Percentiles rank a stretch among this genome's conserved stretches.
Evolutionary conservation across 2,113 vertebrate species (phyloP).

Genomic region (Cettia cetti): DNA sequence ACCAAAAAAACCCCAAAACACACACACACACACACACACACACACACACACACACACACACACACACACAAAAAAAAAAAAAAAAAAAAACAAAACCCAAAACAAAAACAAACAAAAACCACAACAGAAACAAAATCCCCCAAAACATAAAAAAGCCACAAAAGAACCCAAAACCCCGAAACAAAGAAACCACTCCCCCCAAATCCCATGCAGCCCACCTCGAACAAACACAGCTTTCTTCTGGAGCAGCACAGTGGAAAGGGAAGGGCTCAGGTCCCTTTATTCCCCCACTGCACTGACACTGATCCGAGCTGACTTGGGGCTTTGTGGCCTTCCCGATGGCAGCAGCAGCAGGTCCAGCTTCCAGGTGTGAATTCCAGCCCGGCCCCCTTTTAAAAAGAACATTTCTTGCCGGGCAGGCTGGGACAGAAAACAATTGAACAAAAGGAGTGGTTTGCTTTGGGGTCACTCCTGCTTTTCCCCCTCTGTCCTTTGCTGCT

Average conservation of each 20-base stretch:
- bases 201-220: constrained; percentile 5
- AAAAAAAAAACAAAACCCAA: neutral
- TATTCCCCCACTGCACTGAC: neutral
- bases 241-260: constrained; percentile 34
- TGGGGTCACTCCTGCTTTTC: neutral
- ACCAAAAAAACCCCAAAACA: neutral
- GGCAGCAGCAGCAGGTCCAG: constrained; percentile 9
- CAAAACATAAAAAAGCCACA: neutral
- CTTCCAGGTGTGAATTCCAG: constrained; percentile 48
- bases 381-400: neutral
- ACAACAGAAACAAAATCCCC: neutral
- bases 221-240: constrained; percentile 50
- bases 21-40: too few species aligned
- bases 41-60: too few species aligned
- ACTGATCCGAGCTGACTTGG: constrained; percentile 35
- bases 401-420: constrained; percentile 8
- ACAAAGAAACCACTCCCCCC: neutral
- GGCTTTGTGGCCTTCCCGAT: neutral
- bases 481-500: neutral
- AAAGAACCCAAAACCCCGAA: neutral
- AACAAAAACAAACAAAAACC: neutral
- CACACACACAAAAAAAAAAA: too few species aligned
- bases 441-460: constrained; percentile 9
- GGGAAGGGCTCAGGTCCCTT: constrained; percentile 40
- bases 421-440: neutral